A percentile compares a stretch with the other conserved stretches of the same genome.
phyloP scores from a whole-genome alignment of 2,113 vertebrate species.

The Verasper variegatus region DNA sequence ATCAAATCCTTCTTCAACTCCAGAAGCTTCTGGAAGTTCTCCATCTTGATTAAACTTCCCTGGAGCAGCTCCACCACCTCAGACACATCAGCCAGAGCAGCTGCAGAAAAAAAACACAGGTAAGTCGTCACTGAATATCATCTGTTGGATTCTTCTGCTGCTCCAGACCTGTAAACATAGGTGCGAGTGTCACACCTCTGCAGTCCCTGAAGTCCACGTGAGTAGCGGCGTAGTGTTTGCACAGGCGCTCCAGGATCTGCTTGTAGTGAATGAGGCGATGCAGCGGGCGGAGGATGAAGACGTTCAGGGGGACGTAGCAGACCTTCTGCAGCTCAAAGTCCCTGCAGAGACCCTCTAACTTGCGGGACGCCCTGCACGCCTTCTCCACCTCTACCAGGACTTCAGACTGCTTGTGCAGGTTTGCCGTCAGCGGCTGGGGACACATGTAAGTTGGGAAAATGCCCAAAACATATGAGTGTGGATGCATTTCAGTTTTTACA shows the following conservation, averaged over 20 bases:
- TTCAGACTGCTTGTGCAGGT: slow-evolving; percentile 92
- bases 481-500: background rate
- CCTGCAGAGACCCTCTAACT: slow-evolving; percentile 89
- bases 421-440: slow-evolving; percentile 86
- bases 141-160: background rate
- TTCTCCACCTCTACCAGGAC: slow-evolving; percentile 90
- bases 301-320: slow-evolving; percentile 95
- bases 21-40: slow-evolving; percentile 97
- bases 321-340: slow-evolving; percentile 98
- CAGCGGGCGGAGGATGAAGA: slow-evolving; percentile 94
- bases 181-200: slow-evolving; percentile 82
- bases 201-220: slow-evolving; percentile 94
- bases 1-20: slow-evolving; percentile 97
- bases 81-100: slow-evolving; percentile 93
- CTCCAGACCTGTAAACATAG: background rate
- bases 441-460: background rate
- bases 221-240: slow-evolving; percentile 91
- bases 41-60: slow-evolving; percentile 92
- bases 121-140: background rate
- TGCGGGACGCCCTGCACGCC: slow-evolving; percentile 85
- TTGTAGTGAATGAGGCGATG: slow-evolving; percentile 98
- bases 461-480: background rate
- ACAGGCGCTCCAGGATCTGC: slow-evolving; percentile 95
- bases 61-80: slow-evolving; percentile 94
- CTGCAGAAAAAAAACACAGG: slow-evolving; percentile 68